These are phyloP conservation scores for Crocodylus rhombifer DNA, from an alignment of 2,797 vertebrate species.

Conservation along the genomic window DNA sequence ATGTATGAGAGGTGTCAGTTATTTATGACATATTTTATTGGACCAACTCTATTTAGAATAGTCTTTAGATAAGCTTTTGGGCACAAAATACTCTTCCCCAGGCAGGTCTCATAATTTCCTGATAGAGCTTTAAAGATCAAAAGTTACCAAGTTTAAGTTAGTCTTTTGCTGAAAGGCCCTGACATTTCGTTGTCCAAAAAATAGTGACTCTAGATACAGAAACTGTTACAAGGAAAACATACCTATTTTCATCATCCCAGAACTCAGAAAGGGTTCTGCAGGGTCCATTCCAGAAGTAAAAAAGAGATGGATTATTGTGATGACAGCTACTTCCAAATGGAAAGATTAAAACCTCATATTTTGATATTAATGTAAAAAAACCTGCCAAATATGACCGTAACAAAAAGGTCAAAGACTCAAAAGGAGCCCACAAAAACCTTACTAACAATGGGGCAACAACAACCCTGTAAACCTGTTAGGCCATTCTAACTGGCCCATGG, in stretches of 20 bases:
- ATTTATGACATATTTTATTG: too few relatives aligned
- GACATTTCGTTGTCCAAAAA: neutral
- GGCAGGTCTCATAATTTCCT: too few relatives aligned
- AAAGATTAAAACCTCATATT: conserved; percentile 17
- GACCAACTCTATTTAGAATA: too few relatives aligned
- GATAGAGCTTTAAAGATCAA: neutral
- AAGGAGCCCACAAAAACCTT: too few relatives aligned
- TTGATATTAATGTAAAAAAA: conserved; percentile 29
- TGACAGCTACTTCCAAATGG: conserved; percentile 20
- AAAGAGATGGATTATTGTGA: neutral
- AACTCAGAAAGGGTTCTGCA: neutral
- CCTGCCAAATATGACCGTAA: conserved; percentile 10
- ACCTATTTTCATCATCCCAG: neutral
- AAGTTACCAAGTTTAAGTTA: neutral
- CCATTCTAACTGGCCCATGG: too few relatives aligned
- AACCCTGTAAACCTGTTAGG: too few relatives aligned
- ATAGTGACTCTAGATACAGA: neutral
- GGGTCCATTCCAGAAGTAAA: neutral
- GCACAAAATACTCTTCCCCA: too few relatives aligned
- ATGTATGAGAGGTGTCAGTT: too few relatives aligned
- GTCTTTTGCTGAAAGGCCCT: neutral
- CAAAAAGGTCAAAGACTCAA: too few relatives aligned
- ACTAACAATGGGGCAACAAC: neutral
- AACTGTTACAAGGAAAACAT: neutral
- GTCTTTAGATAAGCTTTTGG: too few relatives aligned